Conservation (phyloP, 2,888 invertebrate genomes). For the Elgonia sp. region DNA sequence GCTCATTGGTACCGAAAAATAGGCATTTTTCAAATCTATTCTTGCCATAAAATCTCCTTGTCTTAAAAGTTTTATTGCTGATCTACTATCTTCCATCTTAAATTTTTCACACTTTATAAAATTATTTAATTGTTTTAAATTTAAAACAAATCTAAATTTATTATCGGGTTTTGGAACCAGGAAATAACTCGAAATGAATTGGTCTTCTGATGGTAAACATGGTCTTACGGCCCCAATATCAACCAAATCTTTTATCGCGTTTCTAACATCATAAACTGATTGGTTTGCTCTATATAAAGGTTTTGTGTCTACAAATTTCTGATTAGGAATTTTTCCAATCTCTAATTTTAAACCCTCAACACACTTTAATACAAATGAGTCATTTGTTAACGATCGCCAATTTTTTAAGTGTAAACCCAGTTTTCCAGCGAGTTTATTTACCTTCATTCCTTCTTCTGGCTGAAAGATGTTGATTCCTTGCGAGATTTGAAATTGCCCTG, state of each 20-base stretch:
- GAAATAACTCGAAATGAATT: constrained; percentile 48
- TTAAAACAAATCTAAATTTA: constrained; percentile 57
- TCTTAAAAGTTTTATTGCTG: constrained; percentile 25
- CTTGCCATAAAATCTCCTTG: constrained; percentile 41
- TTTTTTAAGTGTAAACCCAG: not conserved
- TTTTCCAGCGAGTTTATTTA: not conserved
- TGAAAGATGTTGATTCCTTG: not conserved
- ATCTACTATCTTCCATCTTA: constrained; percentile 55
- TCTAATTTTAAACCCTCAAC: constrained; percentile 12
- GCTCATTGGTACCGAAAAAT: constrained; percentile 49
- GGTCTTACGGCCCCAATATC: constrained; percentile 28
- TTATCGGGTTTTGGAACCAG: constrained; percentile 41
- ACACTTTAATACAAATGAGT: constrained; percentile 26
- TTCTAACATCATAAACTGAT: not conserved
- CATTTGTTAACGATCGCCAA: constrained; percentile 12
- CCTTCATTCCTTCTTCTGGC: constrained; percentile 24
- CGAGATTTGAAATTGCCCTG: not conserved
- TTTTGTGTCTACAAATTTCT: not conserved
- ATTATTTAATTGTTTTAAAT: constrained; percentile 59
- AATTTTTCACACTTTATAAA: constrained; percentile 52
- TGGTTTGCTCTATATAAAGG: not conserved
- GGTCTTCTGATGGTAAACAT: constrained; percentile 1
- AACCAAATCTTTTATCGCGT: constrained; percentile 10
- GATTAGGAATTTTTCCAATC: not conserved
- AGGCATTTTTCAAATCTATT: constrained; percentile 60